Evolutionary conservation across 2,797 vertebrate genomes (phyloP), one percentile per base, ranked within the genome.

Genomic region (Danio albolineatus): DNA sequence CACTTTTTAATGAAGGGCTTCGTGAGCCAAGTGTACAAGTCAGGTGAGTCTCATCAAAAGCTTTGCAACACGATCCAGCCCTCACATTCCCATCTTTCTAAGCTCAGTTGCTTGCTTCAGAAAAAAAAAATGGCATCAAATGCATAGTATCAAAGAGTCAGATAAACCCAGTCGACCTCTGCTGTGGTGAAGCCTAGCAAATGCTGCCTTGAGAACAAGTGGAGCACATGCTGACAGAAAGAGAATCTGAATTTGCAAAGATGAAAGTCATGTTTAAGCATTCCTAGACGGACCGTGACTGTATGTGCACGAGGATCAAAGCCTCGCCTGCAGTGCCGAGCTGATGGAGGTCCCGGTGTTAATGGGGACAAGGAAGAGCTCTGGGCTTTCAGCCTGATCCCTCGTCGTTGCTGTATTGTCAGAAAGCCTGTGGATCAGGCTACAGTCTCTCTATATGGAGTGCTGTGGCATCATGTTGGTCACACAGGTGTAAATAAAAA

Each of bases 201-300:
- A 10, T 10, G 48, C n/a, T 44, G 76, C 67, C 71, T 60, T 64
- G 38, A 67, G 66, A 83, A 54, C 56, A 48, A 51, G 48, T 38
- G 43, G 44, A 77, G 79, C n/a, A 48, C 67, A 59, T 41, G 56
- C 71, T 72, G 66, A 54, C 57, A 81, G 76, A 81, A 72, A 38
- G 14, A 72, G 79, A 82, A 74, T 59, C 41, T 59, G 81, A 81
- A 82, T 73, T 61, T 21, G 5, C 51, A 10, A 43, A 79, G 76
- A 84, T 86, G 80, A 84, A 86, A 86, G 85, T 75, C 53, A 76
- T 83, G 76, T 80, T 83, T 73, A 80, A 78, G 73, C 65, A 80
- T 81, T 82, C 73, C 71, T 67, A 75, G 79, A 78, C 38, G 10
- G 77, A 60, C 44, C 9, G 12, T 73, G 82, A 76, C 73, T 76